phyloP scores from a whole-genome alignment of 2,113 vertebrate species.

The Grallaria varia region DNA sequence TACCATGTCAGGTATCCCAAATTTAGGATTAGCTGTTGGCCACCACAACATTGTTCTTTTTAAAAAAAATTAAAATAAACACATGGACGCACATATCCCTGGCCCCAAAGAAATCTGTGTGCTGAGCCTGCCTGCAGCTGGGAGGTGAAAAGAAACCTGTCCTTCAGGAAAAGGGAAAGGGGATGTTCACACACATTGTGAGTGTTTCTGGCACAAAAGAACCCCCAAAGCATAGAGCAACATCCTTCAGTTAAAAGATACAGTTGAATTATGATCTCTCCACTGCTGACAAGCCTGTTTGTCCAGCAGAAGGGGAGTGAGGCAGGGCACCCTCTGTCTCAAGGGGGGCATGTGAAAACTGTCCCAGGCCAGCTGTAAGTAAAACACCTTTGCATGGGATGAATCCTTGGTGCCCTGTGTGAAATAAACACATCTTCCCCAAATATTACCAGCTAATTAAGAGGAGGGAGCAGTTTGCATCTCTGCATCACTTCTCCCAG shows the following conservation, averaged over 20 bases:
- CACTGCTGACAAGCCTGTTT: neutral
- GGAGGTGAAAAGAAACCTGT: neutral
- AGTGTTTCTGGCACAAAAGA: neutral
- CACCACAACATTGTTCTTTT: neutral
- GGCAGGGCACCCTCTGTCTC: neutral
- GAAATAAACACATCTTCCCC: neutral
- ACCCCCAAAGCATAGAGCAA: neutral
- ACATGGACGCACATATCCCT: neutral
- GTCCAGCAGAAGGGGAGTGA: neutral
- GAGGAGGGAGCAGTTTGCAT: neutral
- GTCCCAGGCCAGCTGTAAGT: neutral
- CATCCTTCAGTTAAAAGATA: neutral
- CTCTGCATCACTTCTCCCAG: neutral
- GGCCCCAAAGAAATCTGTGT: neutral
- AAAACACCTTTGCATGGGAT: neutral
- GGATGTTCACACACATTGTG: neutral
- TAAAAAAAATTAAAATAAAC: neutral
- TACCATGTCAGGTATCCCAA: slow-evolving; percentile 54
- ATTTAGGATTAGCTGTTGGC: slow-evolving; percentile 52
- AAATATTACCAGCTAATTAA: neutral
- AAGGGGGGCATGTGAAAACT: neutral
- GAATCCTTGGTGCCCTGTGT: neutral
- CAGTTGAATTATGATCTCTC: neutral
- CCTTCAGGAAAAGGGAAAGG: neutral
- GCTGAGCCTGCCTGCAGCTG: neutral